Evolutionary conservation across 2,797 vertebrate species (phyloP), one percentile per base, ranked within the genome.

Genomic region (Acanthiza pusilla): DNA sequence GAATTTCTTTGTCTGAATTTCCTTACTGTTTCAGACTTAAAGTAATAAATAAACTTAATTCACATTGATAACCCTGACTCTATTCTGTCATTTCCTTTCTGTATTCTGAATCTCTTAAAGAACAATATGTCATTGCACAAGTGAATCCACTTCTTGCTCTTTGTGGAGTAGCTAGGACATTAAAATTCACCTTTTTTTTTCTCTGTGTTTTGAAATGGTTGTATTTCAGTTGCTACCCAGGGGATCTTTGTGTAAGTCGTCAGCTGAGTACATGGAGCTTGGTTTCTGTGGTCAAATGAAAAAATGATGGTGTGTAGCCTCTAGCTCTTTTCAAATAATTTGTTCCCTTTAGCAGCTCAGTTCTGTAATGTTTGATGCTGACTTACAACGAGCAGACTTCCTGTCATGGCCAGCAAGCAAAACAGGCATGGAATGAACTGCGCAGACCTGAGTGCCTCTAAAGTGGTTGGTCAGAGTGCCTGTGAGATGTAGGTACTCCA

Each of bases 201-300:
- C 16, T 11, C 20, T 43, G 8, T 45, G n/a, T 88, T 83, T 78
- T 83, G 54, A 78, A 73, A 57, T 61, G 40, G n/a, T 43, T 88
- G 29, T 72, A 29, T 67, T 67, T 88, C 67, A 78, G 29, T 68
- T 88, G 55, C 66, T 74, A 66, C 60, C 57, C 42, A 47, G n/a
- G 50, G 57, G n/a, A 73, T 87, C 76, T 94, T 66, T 36, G 25
- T 72, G 45, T 88, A 73, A 83, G 25, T 89, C 51, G 93, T 86
- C 43, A 93, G 27, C 62, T 61, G 26, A 55, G 40, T 76, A 76
- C 90, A 94, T 29, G 58, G 80, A 34, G 66, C 77, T 86, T 65
- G 23, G 68, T 91, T 96, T 95, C 73, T 86, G 93, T 92, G 96
- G 91, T 96, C 81, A 68, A 61, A 85, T 90, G 15, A 70, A 87